Base-by-base conservation (phyloP, 2,888 invertebrate species). In the Eupithecia dodoneata region DNA sequence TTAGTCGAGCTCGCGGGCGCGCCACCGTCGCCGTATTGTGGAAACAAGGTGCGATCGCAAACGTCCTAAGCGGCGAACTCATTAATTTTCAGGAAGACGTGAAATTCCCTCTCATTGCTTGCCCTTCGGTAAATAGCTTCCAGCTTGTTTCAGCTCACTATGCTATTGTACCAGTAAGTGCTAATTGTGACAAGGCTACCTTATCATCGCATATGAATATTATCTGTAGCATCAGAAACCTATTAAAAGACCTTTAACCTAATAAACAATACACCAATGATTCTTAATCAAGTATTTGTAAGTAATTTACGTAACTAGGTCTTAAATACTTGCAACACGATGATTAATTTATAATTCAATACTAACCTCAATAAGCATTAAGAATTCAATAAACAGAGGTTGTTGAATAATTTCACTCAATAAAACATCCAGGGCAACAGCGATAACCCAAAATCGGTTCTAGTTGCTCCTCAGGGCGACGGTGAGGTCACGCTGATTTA, bases 11-110 rank as follows among this genome's bases (percentile, higher is more conserved):
- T 85, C 89, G 89, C 90, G 90, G 87, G 88, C 85, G 91, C 89
- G 90, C 87, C 89, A 89, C 90, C 89, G 89, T 87, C 66, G 69
- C 87, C 89, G 91, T 91, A 90, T 90, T 92, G 93, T 91, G 89
- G 87, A 89, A 87, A 87, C 88, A 88, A 90, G 91, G 91, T 90
- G 92, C 90, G 90, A 91, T 90, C 88, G 87, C 87, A 90, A 93
- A 92, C 89, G 92, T 90, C 89, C 88, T 93, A 94, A 92, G 91
- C 91, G 93, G 86, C 91, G 87, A 90, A 89, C 93, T 92, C 94
- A 94, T 94, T 94, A 93, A 94, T 94, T 95, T 93, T 91, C 93
- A 91, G 92, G 92, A 93, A 92, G 94, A 93, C 88, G 90, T 88
- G 89, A 93, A 93, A 90, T 91, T 89, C 89, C 87, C 89, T 89